Conservation (phyloP, 2,113 vertebrate species). For the Helogale parvula region DNA sequence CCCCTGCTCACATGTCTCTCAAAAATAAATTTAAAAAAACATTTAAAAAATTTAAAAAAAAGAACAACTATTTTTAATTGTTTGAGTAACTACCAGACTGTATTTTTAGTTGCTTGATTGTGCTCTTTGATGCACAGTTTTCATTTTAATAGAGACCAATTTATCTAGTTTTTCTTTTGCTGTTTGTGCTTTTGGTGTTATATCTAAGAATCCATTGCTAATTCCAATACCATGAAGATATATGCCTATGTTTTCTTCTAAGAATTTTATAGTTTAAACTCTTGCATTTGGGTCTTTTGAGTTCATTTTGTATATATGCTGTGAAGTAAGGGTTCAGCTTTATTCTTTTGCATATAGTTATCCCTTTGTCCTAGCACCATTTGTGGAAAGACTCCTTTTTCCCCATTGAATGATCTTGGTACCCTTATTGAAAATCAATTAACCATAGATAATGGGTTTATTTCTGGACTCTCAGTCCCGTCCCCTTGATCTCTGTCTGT, state of each 20-base stretch:
- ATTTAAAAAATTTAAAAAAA: too few species aligned
- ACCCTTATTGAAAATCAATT: conserved; percentile 16
- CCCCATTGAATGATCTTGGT: neutral
- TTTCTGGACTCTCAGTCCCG: neutral
- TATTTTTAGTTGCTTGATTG: neutral
- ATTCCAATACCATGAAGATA: neutral
- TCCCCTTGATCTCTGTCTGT: neutral
- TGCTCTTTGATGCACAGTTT: neutral
- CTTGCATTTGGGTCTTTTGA: neutral
- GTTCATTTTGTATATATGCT: neutral
- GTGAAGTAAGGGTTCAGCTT: neutral
- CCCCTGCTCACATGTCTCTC: too few species aligned
- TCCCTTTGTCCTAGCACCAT: neutral
- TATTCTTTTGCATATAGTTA: neutral
- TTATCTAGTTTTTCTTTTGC: neutral
- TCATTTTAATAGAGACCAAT: neutral
- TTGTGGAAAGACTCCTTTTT: neutral
- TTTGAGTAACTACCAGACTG: neutral
- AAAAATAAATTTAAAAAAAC: too few species aligned
- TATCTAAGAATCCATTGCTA: neutral
- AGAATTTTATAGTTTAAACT: neutral
- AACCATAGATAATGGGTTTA: neutral
- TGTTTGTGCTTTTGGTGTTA: neutral
- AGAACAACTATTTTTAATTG: neutral
- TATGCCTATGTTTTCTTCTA: neutral